Evolutionary conservation across 2,113 vertebrate genomes (phyloP), one percentile per base, ranked within the genome.

Genomic region (Oriolus oriolus): DNA sequence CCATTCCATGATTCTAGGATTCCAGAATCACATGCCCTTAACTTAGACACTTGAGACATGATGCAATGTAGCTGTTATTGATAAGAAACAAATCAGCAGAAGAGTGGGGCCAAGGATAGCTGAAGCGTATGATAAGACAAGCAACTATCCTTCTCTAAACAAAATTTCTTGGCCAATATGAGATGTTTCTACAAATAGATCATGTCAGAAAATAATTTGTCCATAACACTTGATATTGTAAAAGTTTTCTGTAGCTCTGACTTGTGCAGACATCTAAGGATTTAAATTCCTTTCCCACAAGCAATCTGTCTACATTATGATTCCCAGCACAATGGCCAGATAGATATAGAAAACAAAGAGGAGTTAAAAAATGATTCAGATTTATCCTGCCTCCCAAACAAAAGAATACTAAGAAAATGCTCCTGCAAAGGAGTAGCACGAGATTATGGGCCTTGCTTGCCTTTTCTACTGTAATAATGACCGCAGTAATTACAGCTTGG

Each of bases 131-230:
- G 69, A 92, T 37, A 91, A 86, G 20, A 47, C 44, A 63, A 81
- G 64, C n/a, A 84, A 68, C 57, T 84, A 87, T 95, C 77, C 27
- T 84, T 91, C 69, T 91, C 57, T 84, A 94, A 92, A 90, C 83
- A 96, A 61, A 69, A 88, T 81, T 90, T 90, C 44, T 78, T 90
- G 76, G 91, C 89, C 52, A 71, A 33, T 74, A 74, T 8, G 35
- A 89, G 20, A 80, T 57, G 27, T 92, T 96, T 93, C 87, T 80
- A 86, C 53, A 80, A 92, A 85, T 28, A 93, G 76, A 87, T 84
- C 54, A 81, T 59, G 45, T 88, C 60, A 90, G 23, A 86, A 96
- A 93, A 92, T 50, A 80, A 70, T 86, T 77, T 54, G 42, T 80
- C 52, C 23, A 16, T 39, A 20, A 79, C 71, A 53, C 17, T 91